These are phyloP conservation scores for Loris lydekkerianus DNA, from an alignment of 2,797 vertebrate species.

Conservation along the genomic window DNA sequence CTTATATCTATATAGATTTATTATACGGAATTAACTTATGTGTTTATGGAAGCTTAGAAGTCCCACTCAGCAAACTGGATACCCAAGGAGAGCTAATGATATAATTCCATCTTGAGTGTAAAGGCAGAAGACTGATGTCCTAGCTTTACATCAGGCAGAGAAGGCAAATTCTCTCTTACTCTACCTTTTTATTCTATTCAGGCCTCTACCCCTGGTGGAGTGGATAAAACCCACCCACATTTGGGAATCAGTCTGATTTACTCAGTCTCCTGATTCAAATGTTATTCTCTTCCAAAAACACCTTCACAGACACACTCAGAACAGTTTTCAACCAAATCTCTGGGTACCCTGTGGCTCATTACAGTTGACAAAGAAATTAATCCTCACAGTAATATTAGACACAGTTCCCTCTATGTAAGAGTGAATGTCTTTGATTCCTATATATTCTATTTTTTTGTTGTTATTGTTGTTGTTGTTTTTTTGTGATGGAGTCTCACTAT, in stretches of 20 bases:
- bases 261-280: neutral
- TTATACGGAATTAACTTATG: neutral
- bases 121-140: neutral
- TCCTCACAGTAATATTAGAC: neutral
- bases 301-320: neutral
- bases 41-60: neutral
- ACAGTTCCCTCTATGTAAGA: neutral
- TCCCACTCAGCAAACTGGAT: neutral
- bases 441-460: no score
- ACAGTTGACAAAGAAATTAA: conserved; percentile 22
- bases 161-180: neutral
- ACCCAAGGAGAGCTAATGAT: neutral
- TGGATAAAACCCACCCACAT: neutral
- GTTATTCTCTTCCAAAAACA: neutral
- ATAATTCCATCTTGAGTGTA: neutral
- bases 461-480: no score
- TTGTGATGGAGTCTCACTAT: no score
- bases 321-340: neutral
- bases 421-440: neutral
- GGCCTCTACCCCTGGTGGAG: neutral
- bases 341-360: neutral
- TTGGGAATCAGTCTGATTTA: neutral
- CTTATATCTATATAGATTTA: neutral
- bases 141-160: neutral
- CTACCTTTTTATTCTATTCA: neutral